Percentiles rank a stretch among this genome's conserved stretches.
Conservation (phyloP, 2,888 invertebrate species). For the Lysandra coridon region DNA sequence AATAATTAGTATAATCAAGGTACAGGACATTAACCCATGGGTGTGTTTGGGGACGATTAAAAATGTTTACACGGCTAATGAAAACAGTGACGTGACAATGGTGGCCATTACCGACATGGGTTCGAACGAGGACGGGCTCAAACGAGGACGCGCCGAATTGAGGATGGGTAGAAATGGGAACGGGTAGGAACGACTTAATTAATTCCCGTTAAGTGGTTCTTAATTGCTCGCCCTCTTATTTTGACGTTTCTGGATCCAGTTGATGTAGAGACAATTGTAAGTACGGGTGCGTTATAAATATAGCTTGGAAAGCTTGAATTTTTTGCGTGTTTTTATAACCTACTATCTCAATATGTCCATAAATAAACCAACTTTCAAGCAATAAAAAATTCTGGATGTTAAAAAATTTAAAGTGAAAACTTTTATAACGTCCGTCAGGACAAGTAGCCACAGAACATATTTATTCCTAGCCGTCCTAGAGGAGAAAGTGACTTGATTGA, state of each 20-base stretch:
- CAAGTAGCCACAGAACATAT: no score
- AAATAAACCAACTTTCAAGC: no score
- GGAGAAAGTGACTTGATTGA: no score
- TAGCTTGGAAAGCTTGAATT: neutral
- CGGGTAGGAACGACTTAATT: constrained; percentile 28
- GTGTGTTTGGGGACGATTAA: constrained; percentile 64
- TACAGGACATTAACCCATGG: constrained; percentile 21
- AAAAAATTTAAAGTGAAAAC: no score
- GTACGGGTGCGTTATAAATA: neutral
- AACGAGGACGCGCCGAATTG: neutral
- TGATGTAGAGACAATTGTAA: neutral
- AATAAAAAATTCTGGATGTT: no score
- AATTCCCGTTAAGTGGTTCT: constrained; percentile 22
- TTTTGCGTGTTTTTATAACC: neutral
- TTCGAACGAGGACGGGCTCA: neutral
- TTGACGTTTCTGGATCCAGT: constrained; percentile 5
- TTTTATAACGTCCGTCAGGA: no score
- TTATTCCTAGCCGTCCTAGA: no score
- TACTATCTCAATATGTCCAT: no score
- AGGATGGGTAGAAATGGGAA: constrained; percentile 23
- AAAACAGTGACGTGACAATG: constrained; percentile 63
- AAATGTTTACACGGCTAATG: constrained; percentile 72
- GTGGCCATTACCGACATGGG: constrained; percentile 38
- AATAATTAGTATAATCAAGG: neutral
- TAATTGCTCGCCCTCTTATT: neutral